These are phyloP conservation scores for Andrena minutula DNA, from an alignment of 2,888 invertebrate genomes.

Conservation along the genomic window DNA sequence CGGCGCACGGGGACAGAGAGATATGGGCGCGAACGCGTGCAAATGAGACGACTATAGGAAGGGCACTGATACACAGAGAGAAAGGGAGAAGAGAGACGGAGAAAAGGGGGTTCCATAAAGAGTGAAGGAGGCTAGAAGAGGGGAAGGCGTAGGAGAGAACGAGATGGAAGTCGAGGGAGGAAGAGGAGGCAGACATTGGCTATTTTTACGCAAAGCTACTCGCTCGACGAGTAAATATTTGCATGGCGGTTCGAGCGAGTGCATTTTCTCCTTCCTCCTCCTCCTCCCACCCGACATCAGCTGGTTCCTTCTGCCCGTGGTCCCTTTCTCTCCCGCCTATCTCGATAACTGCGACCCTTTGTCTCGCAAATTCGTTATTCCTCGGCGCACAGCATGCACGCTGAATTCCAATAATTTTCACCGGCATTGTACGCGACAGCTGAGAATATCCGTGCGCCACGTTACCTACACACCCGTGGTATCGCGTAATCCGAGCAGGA, in stretches of 20 bases:
- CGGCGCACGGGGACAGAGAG: conserved; percentile 7
- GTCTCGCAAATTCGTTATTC: conserved; percentile 53
- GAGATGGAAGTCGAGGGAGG: not conserved
- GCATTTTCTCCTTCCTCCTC: conserved; percentile 52
- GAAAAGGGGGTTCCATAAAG: conserved; percentile 1
- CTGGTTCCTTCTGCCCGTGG: conserved; percentile 8
- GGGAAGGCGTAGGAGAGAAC: conserved; percentile 16
- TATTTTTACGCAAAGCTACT: conserved; percentile 69
- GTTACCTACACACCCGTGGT: not conserved
- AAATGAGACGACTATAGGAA: conserved; percentile 21
- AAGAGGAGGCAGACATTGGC: conserved; percentile 36
- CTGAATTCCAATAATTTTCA: conserved; percentile 34
- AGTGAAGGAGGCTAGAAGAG: conserved; percentile 20
- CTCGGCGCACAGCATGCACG: conserved; percentile 17
- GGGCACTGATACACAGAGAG: conserved; percentile 3
- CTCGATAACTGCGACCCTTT: conserved; percentile 43
- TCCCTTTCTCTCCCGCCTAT: conserved; percentile 38
- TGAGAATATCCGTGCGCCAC: conserved; percentile 19
- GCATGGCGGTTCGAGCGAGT: conserved; percentile 63
- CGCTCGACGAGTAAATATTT: conserved; percentile 72
- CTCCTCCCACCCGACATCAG: not conserved
- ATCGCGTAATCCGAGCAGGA: not conserved
- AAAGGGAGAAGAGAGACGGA: conserved; percentile 1
- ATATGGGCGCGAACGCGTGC: conserved; percentile 1
- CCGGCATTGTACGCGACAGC: conserved; percentile 14